A percentile compares a stretch with the other conserved stretches of the same genome.
Evolutionary conservation across 2,113 vertebrate genomes (phyloP).

Genomic region (Thymallus thymallus): DNA sequence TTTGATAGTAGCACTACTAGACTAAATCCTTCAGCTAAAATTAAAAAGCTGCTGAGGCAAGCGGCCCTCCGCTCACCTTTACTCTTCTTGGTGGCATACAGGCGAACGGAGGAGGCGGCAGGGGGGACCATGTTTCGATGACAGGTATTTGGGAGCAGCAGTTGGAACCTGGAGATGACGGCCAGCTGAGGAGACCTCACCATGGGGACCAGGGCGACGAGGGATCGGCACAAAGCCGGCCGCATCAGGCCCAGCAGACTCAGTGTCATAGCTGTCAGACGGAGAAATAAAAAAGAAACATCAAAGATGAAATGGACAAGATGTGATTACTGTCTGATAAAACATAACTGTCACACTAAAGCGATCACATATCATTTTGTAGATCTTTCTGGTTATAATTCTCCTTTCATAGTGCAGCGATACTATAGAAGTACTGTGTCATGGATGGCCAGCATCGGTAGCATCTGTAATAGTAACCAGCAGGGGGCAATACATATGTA

Average conservation of each 20-base stretch:
- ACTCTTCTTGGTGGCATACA: slow-evolving; percentile 89
- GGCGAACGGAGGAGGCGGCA: slow-evolving; percentile 59
- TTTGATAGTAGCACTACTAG: not conserved
- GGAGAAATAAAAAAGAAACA: no score
- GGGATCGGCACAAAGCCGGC: slow-evolving; percentile 55
- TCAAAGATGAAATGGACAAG: no score
- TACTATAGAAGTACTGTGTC: no score
- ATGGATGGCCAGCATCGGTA: no score
- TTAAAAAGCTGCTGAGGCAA: slow-evolving; percentile 14
- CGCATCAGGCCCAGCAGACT: slow-evolving; percentile 68
- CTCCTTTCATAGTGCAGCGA: no score
- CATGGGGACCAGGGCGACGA: slow-evolving; percentile 23
- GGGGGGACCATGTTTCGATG: slow-evolving; percentile 15
- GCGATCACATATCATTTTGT: no score
- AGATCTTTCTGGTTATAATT: no score
- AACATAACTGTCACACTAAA: not conserved
- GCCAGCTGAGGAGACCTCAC: slow-evolving; percentile 34
- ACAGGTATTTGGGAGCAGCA: slow-evolving; percentile 27
- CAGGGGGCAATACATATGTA: not conserved
- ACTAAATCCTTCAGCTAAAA: not conserved
- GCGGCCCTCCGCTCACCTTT: slow-evolving; percentile 69
- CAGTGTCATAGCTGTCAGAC: slow-evolving; percentile 67
- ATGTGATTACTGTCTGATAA: not conserved
- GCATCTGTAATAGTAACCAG: not conserved
- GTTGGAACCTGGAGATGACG: not conserved